Base-by-base conservation (phyloP, 2,113 vertebrate genomes). In the Brachyistius frenatus region DNA sequence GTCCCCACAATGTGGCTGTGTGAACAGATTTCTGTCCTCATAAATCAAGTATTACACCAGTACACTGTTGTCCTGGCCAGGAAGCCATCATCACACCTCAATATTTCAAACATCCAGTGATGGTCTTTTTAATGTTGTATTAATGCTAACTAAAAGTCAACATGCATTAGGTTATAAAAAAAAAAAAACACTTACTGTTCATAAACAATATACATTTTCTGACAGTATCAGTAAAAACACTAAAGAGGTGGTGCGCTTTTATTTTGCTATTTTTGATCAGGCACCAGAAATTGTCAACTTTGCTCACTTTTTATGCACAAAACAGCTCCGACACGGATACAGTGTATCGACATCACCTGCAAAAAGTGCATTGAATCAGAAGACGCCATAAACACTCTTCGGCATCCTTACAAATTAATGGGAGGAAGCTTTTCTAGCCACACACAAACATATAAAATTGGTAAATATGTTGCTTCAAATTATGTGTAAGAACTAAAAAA, bases 11-110 rank as follows among this genome's bases (percentile, higher is more conserved):
- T 36, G 56, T 49, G 5, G 66, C 3, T 44, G 46, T 52, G 76
- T 52, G 49, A 66, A 30, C 53, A 58, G 63, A 66, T 73, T 73
- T 55, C 66, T 47, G n/a, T 60, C 37, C 68, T 58, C 16, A 35
- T 30, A 52, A 65, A 53, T 16, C 35, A 35, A 71, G 23, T 58
- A 54, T 55, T 50, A 56, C 46, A 49, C 23, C 23, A 49, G 46
- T 14, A 49, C 4, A 11, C 36, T 16, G 11, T 46, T 35, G 62
- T 71, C 30, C 64, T 75, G 46, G 23, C 23, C 23, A 23, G 30
- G 13, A 72, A 66, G 35, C 39, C 63, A 52, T 47, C 30, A 61
- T 47, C 57, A 55, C 47, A 69, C 67, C 54, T 6, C 23, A 55
- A 32, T 54, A 16, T 68, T 15, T 39, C 6, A 16, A 68, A 56